Evolutionary conservation across 2,888 invertebrate genomes (phyloP).

Genomic region (Eumacrocentrus americanus): DNA sequence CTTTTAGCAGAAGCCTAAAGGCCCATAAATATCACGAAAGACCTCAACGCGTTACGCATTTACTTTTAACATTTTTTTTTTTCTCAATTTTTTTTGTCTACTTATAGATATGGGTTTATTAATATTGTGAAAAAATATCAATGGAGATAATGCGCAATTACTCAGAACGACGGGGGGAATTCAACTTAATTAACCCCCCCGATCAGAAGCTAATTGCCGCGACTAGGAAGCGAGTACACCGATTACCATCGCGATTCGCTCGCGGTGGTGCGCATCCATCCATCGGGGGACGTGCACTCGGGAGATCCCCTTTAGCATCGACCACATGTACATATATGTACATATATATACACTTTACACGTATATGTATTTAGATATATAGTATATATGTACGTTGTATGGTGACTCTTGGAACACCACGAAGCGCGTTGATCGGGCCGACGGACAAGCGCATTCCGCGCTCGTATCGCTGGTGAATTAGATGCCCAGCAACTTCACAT

Average conservation of each 20-base stretch:
- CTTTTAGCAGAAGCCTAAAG: not conserved
- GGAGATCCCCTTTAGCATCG: constrained; percentile 24
- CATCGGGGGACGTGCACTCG: constrained; percentile 19
- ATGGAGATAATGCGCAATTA: constrained; percentile 20
- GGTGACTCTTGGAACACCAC: constrained; percentile 17
- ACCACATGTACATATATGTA: not conserved
- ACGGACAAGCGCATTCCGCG: constrained; percentile 22
- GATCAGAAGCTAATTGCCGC: constrained; percentile 32
- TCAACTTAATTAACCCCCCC: constrained; percentile 31
- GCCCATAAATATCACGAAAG: not conserved
- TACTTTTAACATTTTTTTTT: not conserved
- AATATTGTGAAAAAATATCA: not conserved
- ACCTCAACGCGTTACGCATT: not conserved
- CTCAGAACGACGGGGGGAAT: constrained; percentile 17
- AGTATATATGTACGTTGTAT: too few relatives aligned
- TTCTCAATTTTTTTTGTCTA: not conserved
- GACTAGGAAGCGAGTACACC: constrained; percentile 28
- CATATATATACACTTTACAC: too few relatives aligned
- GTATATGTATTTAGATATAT: too few relatives aligned
- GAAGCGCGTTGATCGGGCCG: constrained; percentile 11
- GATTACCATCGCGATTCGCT: constrained; percentile 30
- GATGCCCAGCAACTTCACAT: constrained; percentile 16
- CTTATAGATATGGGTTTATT: not conserved
- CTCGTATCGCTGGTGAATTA: constrained; percentile 25
- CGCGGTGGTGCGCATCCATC: constrained; percentile 1